Percentiles rank a stretch among this genome's conserved stretches.
phyloP scores from a whole-genome alignment of 2,888 invertebrate species.

The Carterocephalus palaemon region DNA sequence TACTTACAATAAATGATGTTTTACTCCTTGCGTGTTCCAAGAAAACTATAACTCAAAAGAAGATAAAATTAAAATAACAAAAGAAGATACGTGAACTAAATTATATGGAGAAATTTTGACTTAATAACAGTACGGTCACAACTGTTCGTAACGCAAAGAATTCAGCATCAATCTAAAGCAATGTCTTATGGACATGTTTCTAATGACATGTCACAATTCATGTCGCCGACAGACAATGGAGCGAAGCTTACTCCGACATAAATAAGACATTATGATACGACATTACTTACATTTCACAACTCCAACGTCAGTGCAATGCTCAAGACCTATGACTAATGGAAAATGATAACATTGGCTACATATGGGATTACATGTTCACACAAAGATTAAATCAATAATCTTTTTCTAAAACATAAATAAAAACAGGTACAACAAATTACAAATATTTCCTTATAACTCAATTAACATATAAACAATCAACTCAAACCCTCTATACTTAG shows the following conservation, averaged over 20 bases:
- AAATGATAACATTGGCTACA: conserved; percentile 11
- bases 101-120: too few species aligned
- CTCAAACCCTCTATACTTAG: too few species aligned
- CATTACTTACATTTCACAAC: conserved; percentile 25
- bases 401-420: too few species aligned
- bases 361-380: conserved; percentile 6
- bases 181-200: conserved; percentile 28
- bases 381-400: background rate
- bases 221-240: conserved; percentile 30
- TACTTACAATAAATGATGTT: too few species aligned
- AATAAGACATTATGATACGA: conserved; percentile 25
- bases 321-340: conserved; percentile 23
- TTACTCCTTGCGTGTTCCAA: background rate
- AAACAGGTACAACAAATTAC: too few species aligned
- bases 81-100: too few species aligned
- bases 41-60: too few species aligned
- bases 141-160: conserved; percentile 15
- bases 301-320: conserved; percentile 13
- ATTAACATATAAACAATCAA: too few species aligned
- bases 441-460: too few species aligned
- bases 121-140: too few species aligned
- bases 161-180: conserved; percentile 18
- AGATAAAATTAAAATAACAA: too few species aligned
- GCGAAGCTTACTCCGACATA: conserved; percentile 20
- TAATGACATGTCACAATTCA: conserved; percentile 40